Base-by-base conservation (phyloP, 2,113 vertebrate species). In the Dasyornis broadbenti region DNA sequence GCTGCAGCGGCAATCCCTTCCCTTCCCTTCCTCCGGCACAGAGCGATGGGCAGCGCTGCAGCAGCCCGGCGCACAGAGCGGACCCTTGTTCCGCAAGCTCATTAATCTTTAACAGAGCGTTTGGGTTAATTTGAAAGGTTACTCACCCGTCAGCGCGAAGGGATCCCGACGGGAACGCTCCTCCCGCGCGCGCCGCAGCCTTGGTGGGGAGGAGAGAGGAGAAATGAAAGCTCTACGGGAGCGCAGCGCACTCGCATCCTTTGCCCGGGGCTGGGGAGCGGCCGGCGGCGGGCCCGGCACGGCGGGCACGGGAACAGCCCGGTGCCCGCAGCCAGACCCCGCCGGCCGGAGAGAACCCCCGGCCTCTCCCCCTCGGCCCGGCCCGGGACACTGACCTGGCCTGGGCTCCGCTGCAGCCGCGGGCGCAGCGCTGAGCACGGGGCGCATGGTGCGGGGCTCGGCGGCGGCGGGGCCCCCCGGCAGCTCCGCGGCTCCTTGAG, bases 81-180 rank as follows among this genome's bases (percentile, higher is more conserved):
- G 54, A 33, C 64, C 76, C 89, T 33, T 5, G 39, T n/a, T 72
- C 19, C 9, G 65, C n/a, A 15, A 47, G 69, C 90, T 87, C 87
- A 19, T 75, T 21, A 50, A 70, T 66, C 83, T 47, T 31, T 73
- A 42, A 13, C n/a, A 0, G 27, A 37, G 76, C 20, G 1, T 21
- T 53, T 1, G 89, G 80, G 93, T 42, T 59, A 31, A 50, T 63
- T 31, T 0, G 37, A 5, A 11, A 60, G 84, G 94, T 64, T 49
- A 89, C 96, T 95, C 92, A 91, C 95, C 95, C 63, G 30, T 59
- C 95, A 79, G 84, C 1, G 20, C 0, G 26, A 7, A 28, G 78
- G 91, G 87, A 65, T 89, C 89, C 77, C 69, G 4, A 3, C 6
- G 84, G 64, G 70, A 61, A 2, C 1, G 70, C 82, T 66, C 20